A percentile compares a stretch with the other conserved stretches of the same genome.
Evolutionary conservation across 2,888 invertebrate genomes (phyloP).

Genomic region (Sceliomorpha sp.): DNA sequence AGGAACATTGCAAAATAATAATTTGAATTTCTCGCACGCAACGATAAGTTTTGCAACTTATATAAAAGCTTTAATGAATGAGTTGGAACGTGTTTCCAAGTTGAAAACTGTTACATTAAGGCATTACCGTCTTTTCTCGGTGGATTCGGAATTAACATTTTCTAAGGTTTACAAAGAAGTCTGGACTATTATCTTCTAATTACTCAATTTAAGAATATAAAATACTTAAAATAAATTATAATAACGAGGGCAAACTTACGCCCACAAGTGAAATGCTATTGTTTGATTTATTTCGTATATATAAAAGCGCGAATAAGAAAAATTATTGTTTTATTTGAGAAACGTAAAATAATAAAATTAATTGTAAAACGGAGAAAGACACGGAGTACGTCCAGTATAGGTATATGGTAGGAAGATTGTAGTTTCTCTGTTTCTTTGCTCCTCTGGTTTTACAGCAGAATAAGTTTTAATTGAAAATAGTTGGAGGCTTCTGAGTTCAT

Average conservation of each 20-base stretch:
- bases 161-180: conserved; percentile 22
- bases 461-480: conserved; percentile 80
- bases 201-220: no score
- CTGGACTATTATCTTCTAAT: conserved; percentile 14
- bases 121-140: conserved; percentile 39
- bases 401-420: conserved; percentile 59
- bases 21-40: conserved; percentile 49
- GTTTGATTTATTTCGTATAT: no score
- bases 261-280: no score
- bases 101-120: conserved; percentile 39
- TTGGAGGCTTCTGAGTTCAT: conserved; percentile 76
- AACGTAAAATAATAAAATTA: conserved; percentile 48
- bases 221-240: no score
- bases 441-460: conserved; percentile 74
- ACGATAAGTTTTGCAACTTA: conserved; percentile 46
- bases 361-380: conserved; percentile 37
- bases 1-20: conserved; percentile 45
- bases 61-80: conserved; percentile 45
- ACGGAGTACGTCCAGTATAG: conserved; percentile 29
- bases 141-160: conserved; percentile 16
- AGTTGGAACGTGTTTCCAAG: conserved; percentile 42
- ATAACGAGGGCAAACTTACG: no score
- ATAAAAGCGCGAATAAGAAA: no score
- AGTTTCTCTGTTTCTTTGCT: conserved; percentile 78
- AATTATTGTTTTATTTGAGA: conserved; percentile 17